Conservation (phyloP, 1,140 invertebrate genomes). For the Armadillidium nasatum region DNA sequence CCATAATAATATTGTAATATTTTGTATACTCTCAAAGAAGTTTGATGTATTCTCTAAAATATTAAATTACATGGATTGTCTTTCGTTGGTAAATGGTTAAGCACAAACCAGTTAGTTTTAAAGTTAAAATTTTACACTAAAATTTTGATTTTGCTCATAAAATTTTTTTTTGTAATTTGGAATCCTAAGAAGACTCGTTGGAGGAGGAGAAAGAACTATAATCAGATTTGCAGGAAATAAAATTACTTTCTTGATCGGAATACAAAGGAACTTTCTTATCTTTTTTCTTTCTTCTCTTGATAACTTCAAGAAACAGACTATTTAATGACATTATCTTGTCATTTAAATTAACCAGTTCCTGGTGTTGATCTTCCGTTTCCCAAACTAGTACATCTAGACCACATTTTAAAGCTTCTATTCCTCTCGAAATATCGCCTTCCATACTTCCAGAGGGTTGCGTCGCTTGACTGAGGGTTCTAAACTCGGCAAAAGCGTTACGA, state of each 20-base stretch:
- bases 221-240: neutral
- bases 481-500: conserved; percentile 42
- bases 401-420: conserved; percentile 38
- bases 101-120: no score
- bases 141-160: no score
- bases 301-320: neutral
- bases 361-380: conserved; percentile 34
- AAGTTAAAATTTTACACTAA: no score
- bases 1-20: no score
- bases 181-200: no score
- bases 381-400: conserved; percentile 39
- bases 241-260: neutral
- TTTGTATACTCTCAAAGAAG: no score
- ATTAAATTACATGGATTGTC: no score
- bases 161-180: no score
- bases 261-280: neutral
- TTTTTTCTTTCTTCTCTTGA: neutral
- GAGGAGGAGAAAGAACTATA: neutral
- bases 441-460: conserved; percentile 32
- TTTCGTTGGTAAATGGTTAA: no score
- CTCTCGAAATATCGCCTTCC: conserved; percentile 35
- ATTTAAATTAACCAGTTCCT: neutral
- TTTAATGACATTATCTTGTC: neutral
- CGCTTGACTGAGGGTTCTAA: conserved; percentile 35
- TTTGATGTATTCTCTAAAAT: no score